Evolutionary conservation across 2,888 invertebrate genomes (phyloP).

Genomic region (Drosophila anomalata): DNA sequence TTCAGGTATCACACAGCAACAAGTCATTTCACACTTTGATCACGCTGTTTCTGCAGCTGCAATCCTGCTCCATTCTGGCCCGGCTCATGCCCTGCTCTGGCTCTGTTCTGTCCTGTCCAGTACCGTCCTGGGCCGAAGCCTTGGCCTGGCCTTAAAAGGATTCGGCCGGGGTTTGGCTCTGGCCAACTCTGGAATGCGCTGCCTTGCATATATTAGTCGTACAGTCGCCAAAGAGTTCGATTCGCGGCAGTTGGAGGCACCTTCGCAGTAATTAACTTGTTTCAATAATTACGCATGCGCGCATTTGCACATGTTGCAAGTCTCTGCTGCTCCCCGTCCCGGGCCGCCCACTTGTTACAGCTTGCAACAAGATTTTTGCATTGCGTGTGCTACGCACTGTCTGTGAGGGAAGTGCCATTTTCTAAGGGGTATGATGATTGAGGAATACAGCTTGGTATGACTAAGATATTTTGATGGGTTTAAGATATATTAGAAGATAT

Average conservation of each 20-base stretch:
- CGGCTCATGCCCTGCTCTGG: conserved; percentile 1
- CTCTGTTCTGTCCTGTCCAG: background rate
- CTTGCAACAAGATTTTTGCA: conserved; percentile 77
- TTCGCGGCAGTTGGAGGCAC: conserved; percentile 48
- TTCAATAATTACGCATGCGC: conserved; percentile 80
- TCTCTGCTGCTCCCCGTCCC: conserved; percentile 22
- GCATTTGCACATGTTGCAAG: conserved; percentile 76
- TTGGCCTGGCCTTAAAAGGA: conserved; percentile 66
- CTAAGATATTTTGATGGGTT: background rate
- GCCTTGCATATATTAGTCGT: conserved; percentile 75
- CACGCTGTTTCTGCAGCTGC: conserved; percentile 71
- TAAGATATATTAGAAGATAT: no score
- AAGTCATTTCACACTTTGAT: conserved; percentile 82
- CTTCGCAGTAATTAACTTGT: conserved; percentile 80
- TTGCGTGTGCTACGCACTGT: conserved; percentile 69
- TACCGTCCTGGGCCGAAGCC: conserved; percentile 37
- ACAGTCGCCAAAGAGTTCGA: conserved; percentile 29
- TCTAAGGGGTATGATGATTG: conserved; percentile 4
- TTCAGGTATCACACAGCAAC: conserved; percentile 77
- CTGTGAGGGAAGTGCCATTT: conserved; percentile 1
- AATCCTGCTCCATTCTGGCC: conserved; percentile 15
- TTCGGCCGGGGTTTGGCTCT: conserved; percentile 41
- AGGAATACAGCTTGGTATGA: background rate
- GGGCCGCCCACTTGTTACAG: conserved; percentile 35
- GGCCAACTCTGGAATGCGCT: conserved; percentile 59